Conservation (phyloP, 2,797 vertebrate genomes). For the Cetoscarus ocellatus region DNA sequence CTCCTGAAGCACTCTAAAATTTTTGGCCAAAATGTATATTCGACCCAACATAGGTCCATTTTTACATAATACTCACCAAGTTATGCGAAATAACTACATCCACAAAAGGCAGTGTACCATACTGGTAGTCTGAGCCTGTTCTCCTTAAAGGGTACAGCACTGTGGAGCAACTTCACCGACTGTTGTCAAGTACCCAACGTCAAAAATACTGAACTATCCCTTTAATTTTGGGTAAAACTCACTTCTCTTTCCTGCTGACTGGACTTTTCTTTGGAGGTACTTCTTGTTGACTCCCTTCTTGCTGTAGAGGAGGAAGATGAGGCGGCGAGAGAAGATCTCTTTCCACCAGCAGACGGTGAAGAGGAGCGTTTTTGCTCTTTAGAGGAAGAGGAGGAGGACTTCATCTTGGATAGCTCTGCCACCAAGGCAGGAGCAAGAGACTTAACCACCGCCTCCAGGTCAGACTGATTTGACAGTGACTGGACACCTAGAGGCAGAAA, state of each 20-base stretch:
- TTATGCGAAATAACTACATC: too few relatives aligned
- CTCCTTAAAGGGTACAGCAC: too few relatives aligned
- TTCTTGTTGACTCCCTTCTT: background rate
- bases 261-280: background rate
- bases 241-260: background rate
- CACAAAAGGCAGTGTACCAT: too few relatives aligned
- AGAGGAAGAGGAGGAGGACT: conserved; percentile 48
- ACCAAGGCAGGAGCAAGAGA: conserved; percentile 83
- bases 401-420: conserved; percentile 86
- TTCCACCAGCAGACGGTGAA: background rate
- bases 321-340: background rate
- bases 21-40: too few relatives aligned
- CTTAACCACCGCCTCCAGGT: conserved; percentile 83
- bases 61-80: too few relatives aligned
- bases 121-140: too few relatives aligned
- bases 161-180: too few relatives aligned
- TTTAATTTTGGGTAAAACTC: conserved; percentile 20
- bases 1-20: too few relatives aligned
- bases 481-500: conserved; percentile 45
- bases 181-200: too few relatives aligned
- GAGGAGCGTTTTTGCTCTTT: conserved; percentile 29
- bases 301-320: conserved; percentile 18
- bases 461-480: conserved; percentile 55
- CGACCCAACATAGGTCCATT: too few relatives aligned
- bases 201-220: too few relatives aligned